These are phyloP conservation scores for Antheraea mylitta DNA, from an alignment of 1,140 invertebrate species.

Conservation along the genomic window DNA sequence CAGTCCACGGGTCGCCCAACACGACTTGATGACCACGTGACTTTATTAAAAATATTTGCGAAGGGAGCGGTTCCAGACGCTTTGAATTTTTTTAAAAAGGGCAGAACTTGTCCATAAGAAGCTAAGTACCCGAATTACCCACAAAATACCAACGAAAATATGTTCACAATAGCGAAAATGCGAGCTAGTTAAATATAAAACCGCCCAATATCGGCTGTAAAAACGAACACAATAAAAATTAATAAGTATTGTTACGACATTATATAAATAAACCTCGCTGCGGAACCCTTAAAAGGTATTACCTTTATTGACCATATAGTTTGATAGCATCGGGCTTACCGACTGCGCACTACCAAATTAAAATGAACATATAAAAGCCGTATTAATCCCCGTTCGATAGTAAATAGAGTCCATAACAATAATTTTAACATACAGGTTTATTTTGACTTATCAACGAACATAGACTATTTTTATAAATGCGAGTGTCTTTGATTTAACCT, in stretches of 20 bases:
- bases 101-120: no score
- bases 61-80: no score
- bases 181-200: background rate
- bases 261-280: slow-evolving; percentile 8
- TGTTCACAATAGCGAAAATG: background rate
- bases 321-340: slow-evolving; percentile 13
- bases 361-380: background rate
- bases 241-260: slow-evolving; percentile 12
- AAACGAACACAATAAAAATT: slow-evolving; percentile 18
- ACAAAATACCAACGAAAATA: no score
- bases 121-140: no score
- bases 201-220: slow-evolving; percentile 4
- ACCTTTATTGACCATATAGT: slow-evolving; percentile 23
- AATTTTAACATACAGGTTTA: background rate
- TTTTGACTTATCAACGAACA: no score
- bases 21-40: no score
- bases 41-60: no score
- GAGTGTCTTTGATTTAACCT: no score
- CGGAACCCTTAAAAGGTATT: slow-evolving; percentile 16
- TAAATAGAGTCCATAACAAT: background rate
- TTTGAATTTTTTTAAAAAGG: no score
- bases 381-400: background rate
- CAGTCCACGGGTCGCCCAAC: no score
- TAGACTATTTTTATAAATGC: no score
- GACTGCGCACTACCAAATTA: background rate